A percentile compares a stretch with the other conserved stretches of the same genome.
Evolutionary conservation across 2,113 vertebrate species (phyloP).

Genomic region (Proterorhinus semilunaris): DNA sequence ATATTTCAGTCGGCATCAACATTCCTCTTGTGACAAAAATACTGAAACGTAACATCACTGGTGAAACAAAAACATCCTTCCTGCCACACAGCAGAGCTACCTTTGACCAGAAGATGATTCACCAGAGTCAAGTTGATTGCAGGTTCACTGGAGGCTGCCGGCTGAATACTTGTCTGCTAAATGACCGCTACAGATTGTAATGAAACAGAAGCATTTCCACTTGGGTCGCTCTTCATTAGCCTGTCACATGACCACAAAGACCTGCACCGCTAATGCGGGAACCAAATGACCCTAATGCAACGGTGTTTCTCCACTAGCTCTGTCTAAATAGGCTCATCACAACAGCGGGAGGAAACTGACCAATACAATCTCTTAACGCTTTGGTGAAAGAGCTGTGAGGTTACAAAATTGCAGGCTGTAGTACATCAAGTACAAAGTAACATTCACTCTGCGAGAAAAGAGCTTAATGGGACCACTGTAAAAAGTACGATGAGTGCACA

Average conservation of each 20-base stretch:
- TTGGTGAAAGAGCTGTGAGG: slow-evolving; percentile 4
- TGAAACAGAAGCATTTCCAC: slow-evolving; percentile 40
- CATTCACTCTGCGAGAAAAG: slow-evolving; percentile 29
- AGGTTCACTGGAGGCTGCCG: slow-evolving; percentile 14
- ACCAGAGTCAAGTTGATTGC: not conserved
- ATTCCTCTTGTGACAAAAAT: slow-evolving; percentile 19
- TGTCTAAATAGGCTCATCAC: slow-evolving; percentile 33
- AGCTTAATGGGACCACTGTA: slow-evolving; percentile 39
- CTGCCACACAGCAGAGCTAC: slow-evolving; percentile 3
- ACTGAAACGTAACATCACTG: slow-evolving; percentile 16
- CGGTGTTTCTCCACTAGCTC: slow-evolving; percentile 8
- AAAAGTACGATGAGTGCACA: slow-evolving; percentile 17
- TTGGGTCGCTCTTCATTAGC: slow-evolving; percentile 42
- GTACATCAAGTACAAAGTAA: slow-evolving; percentile 18
- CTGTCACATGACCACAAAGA: slow-evolving; percentile 29
- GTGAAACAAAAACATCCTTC: slow-evolving; percentile 1
- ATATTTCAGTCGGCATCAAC: slow-evolving; percentile 34
- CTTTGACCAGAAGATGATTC: not conserved
- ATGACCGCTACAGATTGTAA: slow-evolving; percentile 41
- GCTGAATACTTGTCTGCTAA: slow-evolving; percentile 40
- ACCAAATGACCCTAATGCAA: slow-evolving; percentile 7
- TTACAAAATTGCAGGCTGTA: not conserved
- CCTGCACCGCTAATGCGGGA: slow-evolving; percentile 16
- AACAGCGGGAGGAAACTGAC: slow-evolving; percentile 13
- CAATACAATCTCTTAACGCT: slow-evolving; percentile 23